Evolutionary conservation across 2,888 invertebrate species (phyloP), one percentile per base, ranked within the genome.

Genomic region (Octodonta nipae): DNA sequence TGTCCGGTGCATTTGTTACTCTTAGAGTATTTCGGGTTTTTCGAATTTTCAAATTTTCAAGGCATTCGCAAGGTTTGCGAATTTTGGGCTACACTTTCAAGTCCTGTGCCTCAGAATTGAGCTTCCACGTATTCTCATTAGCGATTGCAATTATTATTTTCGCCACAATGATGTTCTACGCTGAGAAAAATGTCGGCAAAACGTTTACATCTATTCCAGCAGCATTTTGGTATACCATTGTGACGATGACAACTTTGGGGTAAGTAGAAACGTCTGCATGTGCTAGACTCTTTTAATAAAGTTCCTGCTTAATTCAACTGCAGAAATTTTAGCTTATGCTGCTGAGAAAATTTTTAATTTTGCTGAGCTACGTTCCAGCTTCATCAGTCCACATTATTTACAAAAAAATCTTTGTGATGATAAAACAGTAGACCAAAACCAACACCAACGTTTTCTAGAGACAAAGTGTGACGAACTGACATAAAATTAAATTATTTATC

Each of bases 61-160:
- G 98, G 47, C 98, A 99, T 69, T 98, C 96, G 45, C 95, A 95
- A 68, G 98, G 98, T 34, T 71, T 99, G 37, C 75, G 98, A 45
- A 99, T 99, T 62, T 77, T 99, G 49, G 98, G 98, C 42, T 99
- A 99, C 67, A 99, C 98, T 39, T 75, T 99, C 46, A 98, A 98
- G 70, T 91, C 91, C 38, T 96, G 96, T 68, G 95, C 95, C 62
- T 92, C 91, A 63, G 96, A 96, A 68, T 75, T 99, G 50, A 98
- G 98, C 47, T 99, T 99, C 70, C 78, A 99, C 42, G 93, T 98
- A 39, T 99, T 99, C 67, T 98, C 96, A 15, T 70, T 99, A 56
- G 93, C 95, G 43, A 96, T 98, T 96, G 98, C 98, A 54, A 98
- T 99, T 64, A 96, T 99, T 56, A 99, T 99, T 57, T 99, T 99